Percentiles rank a stretch among this genome's conserved stretches.
Evolutionary conservation across 2,888 invertebrate genomes (phyloP).

Genomic region (Boloria euphrosyne): DNA sequence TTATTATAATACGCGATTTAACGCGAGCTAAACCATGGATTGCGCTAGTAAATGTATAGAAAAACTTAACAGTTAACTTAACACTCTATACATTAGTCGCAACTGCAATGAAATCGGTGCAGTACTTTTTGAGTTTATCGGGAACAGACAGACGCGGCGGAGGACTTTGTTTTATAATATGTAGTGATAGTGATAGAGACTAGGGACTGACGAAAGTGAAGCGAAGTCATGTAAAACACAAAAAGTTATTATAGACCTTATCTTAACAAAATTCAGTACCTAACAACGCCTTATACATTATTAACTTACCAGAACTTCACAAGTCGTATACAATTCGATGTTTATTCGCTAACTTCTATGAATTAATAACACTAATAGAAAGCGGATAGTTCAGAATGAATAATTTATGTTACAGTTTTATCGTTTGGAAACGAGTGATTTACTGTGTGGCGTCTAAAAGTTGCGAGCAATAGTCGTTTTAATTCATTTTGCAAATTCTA

Average conservation of each 20-base stretch:
- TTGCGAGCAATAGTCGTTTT: conserved; percentile 4
- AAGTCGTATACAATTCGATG: conserved; percentile 27
- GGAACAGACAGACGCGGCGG: too few relatives aligned
- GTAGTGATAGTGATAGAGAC: too few relatives aligned
- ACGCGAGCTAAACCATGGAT: too few relatives aligned
- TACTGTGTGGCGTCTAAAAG: conserved; percentile 21
- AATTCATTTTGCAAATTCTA: neutral
- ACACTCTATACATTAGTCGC: too few relatives aligned
- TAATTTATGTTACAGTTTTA: conserved; percentile 40
- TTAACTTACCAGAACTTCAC: conserved; percentile 5
- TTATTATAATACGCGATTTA: too few relatives aligned
- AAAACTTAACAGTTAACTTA: too few relatives aligned
- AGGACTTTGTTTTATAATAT: too few relatives aligned
- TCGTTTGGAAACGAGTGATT: conserved; percentile 40
- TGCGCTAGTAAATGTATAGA: too few relatives aligned
- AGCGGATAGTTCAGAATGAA: conserved; percentile 36
- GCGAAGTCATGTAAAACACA: neutral
- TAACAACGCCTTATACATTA: neutral
- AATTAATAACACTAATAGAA: conserved; percentile 39
- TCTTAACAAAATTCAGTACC: neutral
- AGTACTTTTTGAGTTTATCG: too few relatives aligned
- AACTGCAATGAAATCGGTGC: too few relatives aligned
- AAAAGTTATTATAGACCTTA: neutral
- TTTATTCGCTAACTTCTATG: conserved; percentile 35
- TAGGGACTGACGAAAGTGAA: too few relatives aligned